These are phyloP conservation scores for Hormiphora californensis DNA, from an alignment of 37 sponge, comb jelly and placozoan species.

Conservation along the genomic window DNA sequence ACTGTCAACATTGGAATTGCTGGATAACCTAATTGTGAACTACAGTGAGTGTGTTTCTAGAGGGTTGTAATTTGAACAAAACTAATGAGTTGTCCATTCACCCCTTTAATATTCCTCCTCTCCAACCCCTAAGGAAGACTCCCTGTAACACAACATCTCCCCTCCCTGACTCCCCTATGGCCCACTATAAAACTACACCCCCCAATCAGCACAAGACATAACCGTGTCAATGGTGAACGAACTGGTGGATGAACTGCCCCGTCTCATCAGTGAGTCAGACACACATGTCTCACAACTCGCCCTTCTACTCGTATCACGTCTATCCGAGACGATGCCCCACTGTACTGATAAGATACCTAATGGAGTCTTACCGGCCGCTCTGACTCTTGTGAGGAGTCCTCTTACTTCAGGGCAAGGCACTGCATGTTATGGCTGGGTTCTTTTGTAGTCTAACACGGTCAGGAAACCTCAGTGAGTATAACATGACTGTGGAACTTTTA, in stretches of 20 bases:
- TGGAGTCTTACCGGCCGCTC: constrained; percentile 48
- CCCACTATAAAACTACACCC: too few relatives aligned
- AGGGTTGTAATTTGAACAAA: neutral
- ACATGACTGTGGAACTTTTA: neutral
- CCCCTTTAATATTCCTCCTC: too few relatives aligned
- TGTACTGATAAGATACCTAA: constrained; percentile 55
- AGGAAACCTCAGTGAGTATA: constrained; percentile 50
- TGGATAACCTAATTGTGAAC: constrained; percentile 65
- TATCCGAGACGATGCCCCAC: constrained; percentile 60
- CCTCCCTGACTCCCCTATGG: too few relatives aligned
- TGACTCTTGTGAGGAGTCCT: constrained; percentile 54
- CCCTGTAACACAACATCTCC: too few relatives aligned
- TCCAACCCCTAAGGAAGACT: too few relatives aligned
- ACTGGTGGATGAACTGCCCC: constrained; percentile 79
- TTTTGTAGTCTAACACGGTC: constrained; percentile 50
- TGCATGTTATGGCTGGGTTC: constrained; percentile 19
- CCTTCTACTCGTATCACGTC: constrained; percentile 67
- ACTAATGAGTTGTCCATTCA: neutral
- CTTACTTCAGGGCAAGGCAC: constrained; percentile 56
- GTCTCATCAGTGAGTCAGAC: constrained; percentile 81
- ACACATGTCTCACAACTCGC: constrained; percentile 89
- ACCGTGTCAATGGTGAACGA: constrained; percentile 39
- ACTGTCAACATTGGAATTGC: constrained; percentile 77
- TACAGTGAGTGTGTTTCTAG: constrained; percentile 61
- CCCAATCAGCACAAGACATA: neutral